A percentile compares a stretch with the other conserved stretches of the same genome.
phyloP scores from a whole-genome alignment of 1,140 invertebrate species.

The Drosophila paulistorum region DNA sequence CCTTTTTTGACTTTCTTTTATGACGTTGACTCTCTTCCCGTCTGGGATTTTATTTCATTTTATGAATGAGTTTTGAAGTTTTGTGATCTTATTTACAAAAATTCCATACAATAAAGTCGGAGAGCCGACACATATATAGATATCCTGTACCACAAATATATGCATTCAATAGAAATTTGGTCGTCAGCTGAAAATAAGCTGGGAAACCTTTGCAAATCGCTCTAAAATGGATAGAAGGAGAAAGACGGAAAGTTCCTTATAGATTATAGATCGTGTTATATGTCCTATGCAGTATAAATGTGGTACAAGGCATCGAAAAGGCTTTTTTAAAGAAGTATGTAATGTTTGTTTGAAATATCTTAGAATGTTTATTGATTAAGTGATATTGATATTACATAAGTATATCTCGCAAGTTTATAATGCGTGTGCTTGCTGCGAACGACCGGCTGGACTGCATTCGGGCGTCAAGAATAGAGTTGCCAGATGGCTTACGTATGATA shows the following conservation, averaged over 20 bases:
- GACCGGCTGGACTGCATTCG: no score
- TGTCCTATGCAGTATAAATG: neutral
- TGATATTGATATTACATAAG: no score
- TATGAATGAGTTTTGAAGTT: conserved; percentile 65
- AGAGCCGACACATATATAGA: neutral
- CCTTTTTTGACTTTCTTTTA: conserved; percentile 16
- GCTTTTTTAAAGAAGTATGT: conserved; percentile 19
- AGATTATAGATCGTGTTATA: neutral
- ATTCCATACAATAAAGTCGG: conserved; percentile 17
- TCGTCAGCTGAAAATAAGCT: no score
- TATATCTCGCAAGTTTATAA: no score
- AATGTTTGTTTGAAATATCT: no score
- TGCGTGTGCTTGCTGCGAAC: no score
- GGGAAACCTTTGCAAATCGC: no score
- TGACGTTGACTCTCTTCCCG: conserved; percentile 38
- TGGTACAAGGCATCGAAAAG: neutral
- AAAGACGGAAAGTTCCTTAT: neutral
- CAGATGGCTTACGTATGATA: no score
- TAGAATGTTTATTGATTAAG: no score
- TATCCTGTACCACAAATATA: conserved; percentile 5
- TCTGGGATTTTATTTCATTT: conserved; percentile 70
- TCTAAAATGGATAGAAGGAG: neutral
- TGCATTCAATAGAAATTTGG: neutral
- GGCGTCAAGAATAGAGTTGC: no score
- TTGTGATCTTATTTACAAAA: conserved; percentile 76